Conservation (phyloP, 2,797 vertebrate species). For the Cirrhinus mrigala region DNA sequence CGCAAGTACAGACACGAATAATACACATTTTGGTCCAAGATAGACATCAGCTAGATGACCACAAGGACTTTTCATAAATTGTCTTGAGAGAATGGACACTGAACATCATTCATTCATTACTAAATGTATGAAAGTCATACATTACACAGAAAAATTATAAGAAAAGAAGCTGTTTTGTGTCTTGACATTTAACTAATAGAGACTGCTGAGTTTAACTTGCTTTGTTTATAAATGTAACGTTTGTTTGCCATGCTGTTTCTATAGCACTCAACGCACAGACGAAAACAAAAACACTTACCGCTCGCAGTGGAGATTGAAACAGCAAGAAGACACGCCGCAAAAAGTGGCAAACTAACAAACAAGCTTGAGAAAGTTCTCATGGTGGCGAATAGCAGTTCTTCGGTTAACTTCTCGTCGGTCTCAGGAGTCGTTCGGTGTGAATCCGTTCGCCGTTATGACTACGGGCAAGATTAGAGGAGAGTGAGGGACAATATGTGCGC, state of each 20-base stretch:
- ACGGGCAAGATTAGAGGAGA: conserved; percentile 28
- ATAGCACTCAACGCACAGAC: not conserved
- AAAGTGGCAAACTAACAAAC: conserved; percentile 68
- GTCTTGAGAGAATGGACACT: not conserved
- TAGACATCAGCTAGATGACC: conserved; percentile 45
- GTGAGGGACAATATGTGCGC: conserved; percentile 50
- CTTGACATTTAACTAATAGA: not conserved
- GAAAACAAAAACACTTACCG: conserved; percentile 69
- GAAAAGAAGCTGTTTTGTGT: not conserved
- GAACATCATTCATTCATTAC: not conserved
- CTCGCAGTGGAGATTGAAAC: conserved; percentile 59
- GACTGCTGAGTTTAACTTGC: not conserved
- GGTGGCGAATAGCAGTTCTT: conserved; percentile 10
- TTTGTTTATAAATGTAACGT: conserved; percentile 31
- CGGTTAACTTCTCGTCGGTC: conserved; percentile 9
- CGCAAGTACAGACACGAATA: conserved; percentile 30
- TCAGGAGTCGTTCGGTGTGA: conserved; percentile 3
- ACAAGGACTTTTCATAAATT: not conserved
- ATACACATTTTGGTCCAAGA: not conserved
- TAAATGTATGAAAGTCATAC: not conserved
- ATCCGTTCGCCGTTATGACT: conserved; percentile 35
- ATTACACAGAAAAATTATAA: not conserved
- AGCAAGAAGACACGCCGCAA: conserved; percentile 66
- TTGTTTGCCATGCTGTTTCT: not conserved
- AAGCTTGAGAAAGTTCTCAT: conserved; percentile 67